A percentile compares a stretch with the other conserved stretches of the same genome.
phyloP scores from a whole-genome alignment of 2,113 vertebrate species.

The Scomber japonicus region DNA sequence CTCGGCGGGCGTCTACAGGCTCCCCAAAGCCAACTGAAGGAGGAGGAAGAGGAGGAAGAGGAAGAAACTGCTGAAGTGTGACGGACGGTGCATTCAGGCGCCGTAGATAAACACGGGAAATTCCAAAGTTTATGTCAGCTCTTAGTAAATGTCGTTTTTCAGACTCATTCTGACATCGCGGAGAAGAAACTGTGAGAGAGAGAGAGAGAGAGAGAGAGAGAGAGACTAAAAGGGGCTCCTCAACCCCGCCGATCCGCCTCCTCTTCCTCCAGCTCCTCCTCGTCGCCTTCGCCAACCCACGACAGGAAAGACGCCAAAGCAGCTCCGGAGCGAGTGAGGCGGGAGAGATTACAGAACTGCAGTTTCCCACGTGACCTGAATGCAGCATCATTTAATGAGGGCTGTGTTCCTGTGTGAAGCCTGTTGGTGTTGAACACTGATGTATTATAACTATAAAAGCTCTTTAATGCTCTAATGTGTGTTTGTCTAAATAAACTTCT shows the following conservation, averaged over 20 bases:
- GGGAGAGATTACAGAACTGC: too few species aligned
- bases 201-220: conserved; percentile 41
- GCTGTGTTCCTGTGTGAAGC: neutral
- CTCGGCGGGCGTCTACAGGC: conserved; percentile 92
- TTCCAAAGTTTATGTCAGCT: neutral
- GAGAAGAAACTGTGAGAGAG: neutral
- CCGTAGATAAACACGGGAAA: neutral
- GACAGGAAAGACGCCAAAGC: conserved; percentile 44
- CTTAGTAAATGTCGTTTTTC: neutral
- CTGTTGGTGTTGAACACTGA: neutral
- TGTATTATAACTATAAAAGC: neutral
- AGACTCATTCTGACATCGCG: too few species aligned
- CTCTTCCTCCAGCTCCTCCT: conserved; percentile 77
- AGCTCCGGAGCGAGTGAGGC: conserved; percentile 16
- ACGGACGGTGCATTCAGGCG: neutral
- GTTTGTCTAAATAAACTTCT: neutral
- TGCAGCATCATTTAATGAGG: fast-evolving
- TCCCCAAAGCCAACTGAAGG: conserved; percentile 89
- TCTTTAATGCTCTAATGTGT: neutral
- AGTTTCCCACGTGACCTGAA: neutral
- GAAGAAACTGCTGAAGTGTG: fast-evolving
- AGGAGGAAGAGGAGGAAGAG: neutral
- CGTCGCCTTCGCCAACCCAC: conserved; percentile 63
- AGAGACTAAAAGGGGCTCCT: conserved; percentile 58
- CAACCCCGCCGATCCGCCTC: conserved; percentile 44